Evolutionary conservation across 2,113 vertebrate genomes (phyloP), one percentile per base, ranked within the genome.

Genomic region (Opisthocomus hoazin): DNA sequence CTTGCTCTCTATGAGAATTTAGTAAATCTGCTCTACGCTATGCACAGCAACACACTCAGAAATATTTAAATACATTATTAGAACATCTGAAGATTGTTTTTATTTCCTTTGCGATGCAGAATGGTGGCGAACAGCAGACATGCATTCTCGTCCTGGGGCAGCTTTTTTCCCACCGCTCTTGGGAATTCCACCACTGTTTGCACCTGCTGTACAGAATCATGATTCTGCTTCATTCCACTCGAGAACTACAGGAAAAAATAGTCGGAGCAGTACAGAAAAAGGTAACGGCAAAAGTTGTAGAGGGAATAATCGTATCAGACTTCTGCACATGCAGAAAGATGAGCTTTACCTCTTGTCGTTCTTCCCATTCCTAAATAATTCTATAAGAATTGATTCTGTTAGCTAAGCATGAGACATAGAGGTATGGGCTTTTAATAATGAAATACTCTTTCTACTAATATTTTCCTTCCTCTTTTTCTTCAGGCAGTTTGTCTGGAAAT

Each of bases 61-160:
- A 71, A 15, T 36, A 34, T 15, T 53, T 37, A 20, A 50, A 27
- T 64, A 5, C 4, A 5, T 13, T 27, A 11, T 18, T 83, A 10
- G 32, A 90, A 37, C 13, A 65, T 37, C 53, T 94, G 76, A 91
- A 51, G n/a, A 68, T 74, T 97, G 43, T 27, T 79, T 92, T 87
- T 91, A 22, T 91, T 88, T 93, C 48, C 87, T 93, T 96, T 96
- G 94, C 1, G 95, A 50, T 97, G 68, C 98, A 98, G 99, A 99
- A 88, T 99, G 99, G 99, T 99, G 99, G 99, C 97, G 98, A 94
- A 87, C 98, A n/a, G 86, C 97, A 22, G 99, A 99, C 46, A 69
- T 97, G 1, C 98, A 98, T 34, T 85, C 98, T 84, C 98, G 98
- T 53, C 96, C 98, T 3, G 97, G 98, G n/a, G 91, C 98, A 66